phyloP scores from a whole-genome alignment of 2,113 vertebrate species.

The Brachyhypopomus gauderio region DNA sequence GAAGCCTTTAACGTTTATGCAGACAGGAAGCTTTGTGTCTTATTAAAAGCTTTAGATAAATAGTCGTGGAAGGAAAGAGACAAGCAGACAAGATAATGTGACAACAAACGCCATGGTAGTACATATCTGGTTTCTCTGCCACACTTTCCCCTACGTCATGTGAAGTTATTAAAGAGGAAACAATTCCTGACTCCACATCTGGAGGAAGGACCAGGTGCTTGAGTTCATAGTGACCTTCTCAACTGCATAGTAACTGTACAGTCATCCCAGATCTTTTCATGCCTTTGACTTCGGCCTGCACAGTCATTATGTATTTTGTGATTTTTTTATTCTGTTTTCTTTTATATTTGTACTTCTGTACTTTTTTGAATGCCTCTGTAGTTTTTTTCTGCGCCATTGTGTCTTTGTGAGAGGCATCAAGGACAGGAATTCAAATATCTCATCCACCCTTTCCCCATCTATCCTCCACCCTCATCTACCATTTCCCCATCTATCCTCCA shows the following conservation, averaged over 20 bases:
- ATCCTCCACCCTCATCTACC: too few relatives aligned
- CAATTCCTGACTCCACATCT: constrained; percentile 7
- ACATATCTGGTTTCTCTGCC: constrained; percentile 68
- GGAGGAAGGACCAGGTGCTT: not conserved
- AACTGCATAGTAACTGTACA: not conserved
- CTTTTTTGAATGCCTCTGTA: too few relatives aligned
- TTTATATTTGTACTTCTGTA: too few relatives aligned
- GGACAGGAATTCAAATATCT: too few relatives aligned
- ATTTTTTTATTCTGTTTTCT: too few relatives aligned
- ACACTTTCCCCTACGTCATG: constrained; percentile 67
- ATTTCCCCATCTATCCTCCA: too few relatives aligned
- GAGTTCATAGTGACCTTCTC: constrained; percentile 15
- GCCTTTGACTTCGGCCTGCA: not conserved
- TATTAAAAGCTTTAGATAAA: constrained; percentile 63
- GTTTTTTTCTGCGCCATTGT: too few relatives aligned
- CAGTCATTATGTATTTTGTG: too few relatives aligned
- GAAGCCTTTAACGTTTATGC: constrained; percentile 57
- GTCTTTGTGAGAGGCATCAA: too few relatives aligned
- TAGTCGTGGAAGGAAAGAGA: constrained; percentile 16
- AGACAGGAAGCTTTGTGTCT: constrained; percentile 58
- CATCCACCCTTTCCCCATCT: too few relatives aligned
- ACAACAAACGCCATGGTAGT: constrained; percentile 64
- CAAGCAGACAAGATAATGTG: constrained; percentile 16
- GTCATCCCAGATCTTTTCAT: constrained; percentile 29
- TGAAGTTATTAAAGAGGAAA: constrained; percentile 65